These are phyloP conservation scores for Yponomeuta evonymella DNA, from an alignment of 2,888 invertebrate genomes.

Conservation along the genomic window DNA sequence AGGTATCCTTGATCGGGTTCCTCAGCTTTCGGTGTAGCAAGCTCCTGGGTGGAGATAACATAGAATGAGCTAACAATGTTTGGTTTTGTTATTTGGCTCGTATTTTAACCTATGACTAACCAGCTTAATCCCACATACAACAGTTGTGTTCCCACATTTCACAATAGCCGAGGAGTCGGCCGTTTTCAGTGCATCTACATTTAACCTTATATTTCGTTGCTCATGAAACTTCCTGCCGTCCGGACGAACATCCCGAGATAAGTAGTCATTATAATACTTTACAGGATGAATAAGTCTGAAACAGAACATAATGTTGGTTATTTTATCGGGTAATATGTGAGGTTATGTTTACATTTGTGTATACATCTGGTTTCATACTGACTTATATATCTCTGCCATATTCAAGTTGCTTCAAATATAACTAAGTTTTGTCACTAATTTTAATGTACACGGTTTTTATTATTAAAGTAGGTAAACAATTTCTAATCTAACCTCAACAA, in stretches of 20 bases:
- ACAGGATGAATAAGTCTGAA: slow-evolving; percentile 84
- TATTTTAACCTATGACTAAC: slow-evolving; percentile 59
- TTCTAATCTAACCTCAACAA: no score
- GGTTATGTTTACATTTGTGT: not conserved
- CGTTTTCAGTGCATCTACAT: slow-evolving; percentile 54
- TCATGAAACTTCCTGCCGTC: slow-evolving; percentile 85
- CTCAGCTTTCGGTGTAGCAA: slow-evolving; percentile 83
- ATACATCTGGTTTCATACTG: slow-evolving; percentile 17
- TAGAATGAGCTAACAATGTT: not conserved
- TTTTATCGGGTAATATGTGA: not conserved
- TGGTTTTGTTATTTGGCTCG: no score
- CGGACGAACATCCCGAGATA: slow-evolving; percentile 82
- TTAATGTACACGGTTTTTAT: not conserved
- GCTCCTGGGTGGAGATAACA: slow-evolving; percentile 75
- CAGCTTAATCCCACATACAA: slow-evolving; percentile 90
- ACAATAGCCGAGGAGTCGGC: slow-evolving; percentile 86
- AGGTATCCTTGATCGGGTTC: slow-evolving; percentile 83
- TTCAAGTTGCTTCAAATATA: not conserved
- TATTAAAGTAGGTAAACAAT: no score
- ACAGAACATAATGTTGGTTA: slow-evolving; percentile 15
- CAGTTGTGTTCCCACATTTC: slow-evolving; percentile 88
- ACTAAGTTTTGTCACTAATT: not conserved
- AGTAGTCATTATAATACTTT: slow-evolving; percentile 85
- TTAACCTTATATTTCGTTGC: slow-evolving; percentile 77
- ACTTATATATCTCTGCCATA: slow-evolving; percentile 65